These are phyloP conservation scores for Polypterus senegalus DNA, from an alignment of 2,113 vertebrate species.

Conservation along the genomic window DNA sequence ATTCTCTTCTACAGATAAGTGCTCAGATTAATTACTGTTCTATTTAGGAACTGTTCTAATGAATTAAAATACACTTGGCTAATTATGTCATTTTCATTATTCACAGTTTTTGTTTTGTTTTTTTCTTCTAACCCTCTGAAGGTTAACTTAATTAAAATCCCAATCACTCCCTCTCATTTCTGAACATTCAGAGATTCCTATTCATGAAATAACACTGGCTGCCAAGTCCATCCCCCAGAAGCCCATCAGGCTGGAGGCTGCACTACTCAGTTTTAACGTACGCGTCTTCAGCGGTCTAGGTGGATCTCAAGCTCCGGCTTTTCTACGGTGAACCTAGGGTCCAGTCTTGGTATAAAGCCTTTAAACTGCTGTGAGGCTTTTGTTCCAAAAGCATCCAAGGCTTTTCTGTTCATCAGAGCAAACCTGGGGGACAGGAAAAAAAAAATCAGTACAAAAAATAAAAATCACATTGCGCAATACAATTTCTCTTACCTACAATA, in stretches of 20 bases:
- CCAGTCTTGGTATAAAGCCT: conserved; percentile 71
- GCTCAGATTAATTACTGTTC: conserved; percentile 18
- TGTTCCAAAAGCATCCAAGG: conserved; percentile 83
- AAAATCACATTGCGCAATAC: background rate
- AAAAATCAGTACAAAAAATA: background rate
- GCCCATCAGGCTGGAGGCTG: background rate
- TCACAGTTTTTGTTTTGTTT: conserved; percentile 1
- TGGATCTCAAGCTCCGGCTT: conserved; percentile 51
- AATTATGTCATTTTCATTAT: conserved; percentile 5
- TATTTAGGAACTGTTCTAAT: conserved; percentile 15
- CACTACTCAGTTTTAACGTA: background rate
- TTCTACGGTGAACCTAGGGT: conserved; percentile 60
- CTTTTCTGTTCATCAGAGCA: conserved; percentile 79
- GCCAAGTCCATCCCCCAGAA: background rate
- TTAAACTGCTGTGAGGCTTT: conserved; percentile 78
- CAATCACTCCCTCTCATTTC: background rate
- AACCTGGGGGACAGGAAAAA: conserved; percentile 53
- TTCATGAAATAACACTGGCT: conserved; percentile 53
- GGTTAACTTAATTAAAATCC: conserved; percentile 5
- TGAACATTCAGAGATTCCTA: conserved; percentile 15
- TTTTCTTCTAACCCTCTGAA: no score
- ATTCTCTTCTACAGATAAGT: conserved; percentile 11
- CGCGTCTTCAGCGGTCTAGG: conserved; percentile 49
- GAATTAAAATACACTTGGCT: conserved; percentile 3
- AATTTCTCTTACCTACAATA: no score